Evolutionary conservation across 2,113 vertebrate species (phyloP), one percentile per base, ranked within the genome.

Genomic region (Ceyx cyanopectus): DNA sequence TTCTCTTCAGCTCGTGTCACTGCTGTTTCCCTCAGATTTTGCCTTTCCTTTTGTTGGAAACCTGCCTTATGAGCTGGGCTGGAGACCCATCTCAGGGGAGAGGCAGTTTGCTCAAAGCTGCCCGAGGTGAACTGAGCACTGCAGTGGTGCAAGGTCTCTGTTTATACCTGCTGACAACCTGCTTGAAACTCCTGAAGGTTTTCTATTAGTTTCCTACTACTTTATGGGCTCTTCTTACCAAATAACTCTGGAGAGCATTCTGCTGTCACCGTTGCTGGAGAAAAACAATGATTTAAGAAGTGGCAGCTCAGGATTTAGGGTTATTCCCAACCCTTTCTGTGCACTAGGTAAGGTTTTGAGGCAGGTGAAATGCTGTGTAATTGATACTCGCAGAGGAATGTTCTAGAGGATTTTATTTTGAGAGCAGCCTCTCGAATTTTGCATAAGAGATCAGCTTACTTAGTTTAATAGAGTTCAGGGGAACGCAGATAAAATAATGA

Each of bases 241-340:
- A 62, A 74, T 34, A 10, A 50, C 65, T 74, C 56, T 43, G 46
- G 75, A 51, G 61, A 93, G 8, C n/a, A 63, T 23, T 77, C 43
- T 48, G 37, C 24, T 69, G 9, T 92, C 20, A 15, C 27, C n/a
- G 18, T 17, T 62, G 30, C 19, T 32, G 46, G 24, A 66, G 58
- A 66, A 89, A 94, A 76, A 26, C 51, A 51, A n/a, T 82, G 14
- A 87, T 85, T 91, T 89, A 95, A 87, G 85, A 85, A 94, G 46
- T 19, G 77, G 32, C 43, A 77, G 19, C 43, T 76, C 26, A 63
- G 26, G 30, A 51, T 50, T 86, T 80, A 69, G 65, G 72, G 46
- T 69, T 82, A 46, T 46, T 85, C 27, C 60, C 20, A 79, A 16
- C 7, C 4, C 27, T 62, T 85, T 75, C 69, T 66, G 9, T 82